A percentile compares a stretch with the other conserved stretches of the same genome.
phyloP scores from a whole-genome alignment of 2,113 vertebrate species.

The Haliaeetus leucogaster region DNA sequence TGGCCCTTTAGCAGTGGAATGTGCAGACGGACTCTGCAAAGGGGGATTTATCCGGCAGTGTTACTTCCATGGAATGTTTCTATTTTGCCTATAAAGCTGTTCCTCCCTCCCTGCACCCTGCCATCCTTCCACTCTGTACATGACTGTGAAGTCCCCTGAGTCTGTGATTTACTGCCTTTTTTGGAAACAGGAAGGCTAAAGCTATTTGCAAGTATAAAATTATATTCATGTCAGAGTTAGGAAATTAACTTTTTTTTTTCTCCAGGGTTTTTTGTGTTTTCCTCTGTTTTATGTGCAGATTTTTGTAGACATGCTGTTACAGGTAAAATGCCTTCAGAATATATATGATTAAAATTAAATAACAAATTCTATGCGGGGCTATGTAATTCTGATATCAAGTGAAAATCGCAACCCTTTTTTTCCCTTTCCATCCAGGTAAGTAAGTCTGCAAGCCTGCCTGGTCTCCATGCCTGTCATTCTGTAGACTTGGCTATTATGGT shows the following conservation, averaged over 20 bases:
- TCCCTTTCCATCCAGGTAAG: neutral
- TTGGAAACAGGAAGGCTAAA: conserved; percentile 37
- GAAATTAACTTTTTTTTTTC: neutral
- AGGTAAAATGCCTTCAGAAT: neutral
- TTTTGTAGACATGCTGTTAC: neutral
- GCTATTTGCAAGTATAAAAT: conserved; percentile 41
- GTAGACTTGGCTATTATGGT: neutral
- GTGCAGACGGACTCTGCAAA: neutral
- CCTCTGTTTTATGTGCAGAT: neutral
- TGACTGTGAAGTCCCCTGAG: neutral
- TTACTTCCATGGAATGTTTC: conserved; percentile 19
- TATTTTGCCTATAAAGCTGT: neutral
- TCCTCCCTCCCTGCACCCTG: conserved; percentile 30
- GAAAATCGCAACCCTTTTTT: neutral
- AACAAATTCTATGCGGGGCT: neutral
- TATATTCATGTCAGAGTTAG: neutral
- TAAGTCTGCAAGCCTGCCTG: neutral
- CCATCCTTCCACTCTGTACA: neutral
- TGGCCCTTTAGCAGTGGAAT: conserved; percentile 21
- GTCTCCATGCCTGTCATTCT: neutral
- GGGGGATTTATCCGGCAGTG: conserved; percentile 20
- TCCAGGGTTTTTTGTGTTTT: neutral
- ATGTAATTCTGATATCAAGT: neutral
- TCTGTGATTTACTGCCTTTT: conserved; percentile 38
- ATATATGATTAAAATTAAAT: neutral